Base-by-base conservation (phyloP, 64 coral and sea anemone genomes). In the Actinia tenebrosa region DNA sequence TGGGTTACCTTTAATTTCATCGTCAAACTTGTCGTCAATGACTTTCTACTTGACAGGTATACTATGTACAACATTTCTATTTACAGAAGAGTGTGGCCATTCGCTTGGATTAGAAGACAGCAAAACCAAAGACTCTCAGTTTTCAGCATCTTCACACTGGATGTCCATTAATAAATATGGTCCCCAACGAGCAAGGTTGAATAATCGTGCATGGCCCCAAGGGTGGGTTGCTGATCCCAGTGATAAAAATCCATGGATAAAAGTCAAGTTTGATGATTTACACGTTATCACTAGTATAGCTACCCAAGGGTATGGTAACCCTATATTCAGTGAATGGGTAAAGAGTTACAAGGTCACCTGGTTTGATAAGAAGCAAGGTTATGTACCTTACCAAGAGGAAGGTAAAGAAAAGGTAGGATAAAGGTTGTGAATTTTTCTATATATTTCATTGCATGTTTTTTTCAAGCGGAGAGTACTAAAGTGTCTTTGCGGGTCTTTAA, bases 241-340 rank as follows among this genome's bases (percentile, higher is more conserved):
- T 71, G 90, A 92, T 75, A 27, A 87, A 58, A 83, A 92, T 13
- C 90, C 90, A 14, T 92, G 90, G 90, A 77, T 92, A 17, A 92
- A 92, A 64, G 52, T 92, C 42, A 82, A 78, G 26, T 69, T 92
- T 20, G 59, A 87, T 58, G 63, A 52, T 18, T 23, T 80, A 3
- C 80, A 87, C 46, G 85, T 92, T 26, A 83, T 92, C 52, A 87
- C 85, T 81, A 78, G 85, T 15, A 87, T 92, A 42, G 90, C 90
- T 6, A 92, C 90, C 4, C 90, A 92, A 84, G 90, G 90, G 5
- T 87, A 87, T 83, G 90, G 86, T 11, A 87, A 64, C 80, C 60
- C 77, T 43, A 58, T 92, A 16, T 87, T 92, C 45, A 87, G 13
- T 60, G 86, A 92, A 19, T 87, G 90, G 90, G 86, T 92, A 52